phyloP scores from a whole-genome alignment of 2,797 vertebrate genomes.

The Dendrocincla tyrannina region DNA sequence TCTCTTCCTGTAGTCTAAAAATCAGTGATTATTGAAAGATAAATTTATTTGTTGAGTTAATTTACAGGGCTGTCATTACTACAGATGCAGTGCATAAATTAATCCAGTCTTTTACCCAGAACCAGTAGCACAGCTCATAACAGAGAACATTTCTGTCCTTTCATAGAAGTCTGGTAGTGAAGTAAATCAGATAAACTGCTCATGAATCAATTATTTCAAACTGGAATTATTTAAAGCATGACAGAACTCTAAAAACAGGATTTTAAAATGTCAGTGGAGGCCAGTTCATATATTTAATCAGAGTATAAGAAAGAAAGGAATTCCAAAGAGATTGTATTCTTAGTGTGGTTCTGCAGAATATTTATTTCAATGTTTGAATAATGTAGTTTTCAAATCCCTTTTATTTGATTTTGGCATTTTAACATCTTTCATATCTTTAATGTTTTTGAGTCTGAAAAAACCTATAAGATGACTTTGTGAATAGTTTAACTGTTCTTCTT shows the following conservation, averaged over 20 bases:
- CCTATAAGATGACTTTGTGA: neutral
- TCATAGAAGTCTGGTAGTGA: neutral
- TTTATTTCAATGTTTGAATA: slow-evolving; percentile 3
- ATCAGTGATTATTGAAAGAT: neutral
- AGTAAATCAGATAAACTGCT: slow-evolving; percentile 30
- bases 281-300: neutral
- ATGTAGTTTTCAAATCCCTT: neutral
- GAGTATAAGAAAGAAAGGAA: neutral
- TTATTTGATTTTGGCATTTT: neutral
- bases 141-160: neutral
- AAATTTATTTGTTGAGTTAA: neutral
- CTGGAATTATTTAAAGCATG: slow-evolving; percentile 6
- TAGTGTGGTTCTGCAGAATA: neutral
- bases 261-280: slow-evolving; percentile 6
- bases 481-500: neutral
- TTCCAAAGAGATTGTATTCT: neutral
- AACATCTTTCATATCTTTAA: neutral
- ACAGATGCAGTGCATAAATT: neutral
- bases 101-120: neutral
- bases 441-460: neutral
- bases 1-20: neutral
- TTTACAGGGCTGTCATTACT: neutral
- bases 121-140: neutral
- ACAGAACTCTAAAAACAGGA: neutral
- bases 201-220: slow-evolving; percentile 25